A percentile compares a stretch with the other conserved stretches of the same genome.
Conservation (phyloP, 2,797 vertebrate genomes). For the Limosa lapponica region DNA sequence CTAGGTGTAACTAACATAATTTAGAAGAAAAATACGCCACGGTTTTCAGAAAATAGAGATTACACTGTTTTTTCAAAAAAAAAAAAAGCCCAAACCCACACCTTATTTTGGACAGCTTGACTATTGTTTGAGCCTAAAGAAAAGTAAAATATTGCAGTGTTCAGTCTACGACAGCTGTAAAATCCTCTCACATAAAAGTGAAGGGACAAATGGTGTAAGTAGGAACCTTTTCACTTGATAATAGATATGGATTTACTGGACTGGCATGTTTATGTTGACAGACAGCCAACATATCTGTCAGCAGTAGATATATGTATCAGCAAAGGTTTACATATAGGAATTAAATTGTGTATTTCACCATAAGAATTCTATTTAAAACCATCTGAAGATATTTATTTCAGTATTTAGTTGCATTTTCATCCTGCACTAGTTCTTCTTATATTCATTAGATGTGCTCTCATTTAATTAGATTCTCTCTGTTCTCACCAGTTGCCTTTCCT, state of each 20-base stretch:
- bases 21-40: background rate
- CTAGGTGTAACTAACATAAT: background rate
- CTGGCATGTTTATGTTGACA: background rate
- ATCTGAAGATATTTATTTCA: background rate
- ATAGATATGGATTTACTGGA: background rate
- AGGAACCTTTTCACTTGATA: background rate
- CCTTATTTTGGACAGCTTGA: background rate
- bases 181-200: background rate
- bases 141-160: background rate
- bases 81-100: background rate
- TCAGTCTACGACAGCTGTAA: background rate
- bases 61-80: background rate
- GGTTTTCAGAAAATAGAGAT: background rate
- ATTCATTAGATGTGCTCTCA: background rate
- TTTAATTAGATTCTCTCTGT: background rate
- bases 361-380: background rate
- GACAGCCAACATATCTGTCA: background rate
- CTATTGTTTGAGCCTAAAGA: background rate
- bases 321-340: background rate
- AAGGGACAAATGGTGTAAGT: background rate
- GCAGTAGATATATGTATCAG: background rate
- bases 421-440: background rate
- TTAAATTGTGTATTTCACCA: background rate
- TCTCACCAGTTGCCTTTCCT: background rate
- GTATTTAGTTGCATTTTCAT: background rate